Conservation (phyloP, 2,888 invertebrate species). For the Rugalucina vietnamica region DNA sequence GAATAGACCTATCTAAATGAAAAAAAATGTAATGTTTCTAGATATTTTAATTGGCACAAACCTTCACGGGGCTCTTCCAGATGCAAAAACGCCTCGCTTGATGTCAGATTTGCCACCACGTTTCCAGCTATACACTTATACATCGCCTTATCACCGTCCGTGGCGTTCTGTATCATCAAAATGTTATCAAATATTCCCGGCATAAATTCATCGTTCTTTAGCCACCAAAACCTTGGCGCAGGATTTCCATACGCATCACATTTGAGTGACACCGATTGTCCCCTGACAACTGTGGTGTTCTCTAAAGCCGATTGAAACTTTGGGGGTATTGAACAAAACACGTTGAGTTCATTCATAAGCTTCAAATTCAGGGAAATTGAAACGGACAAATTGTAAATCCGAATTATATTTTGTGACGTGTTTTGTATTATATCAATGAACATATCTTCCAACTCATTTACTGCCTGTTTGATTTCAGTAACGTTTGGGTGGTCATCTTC, state of each 20-base stretch:
- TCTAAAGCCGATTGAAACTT: neutral
- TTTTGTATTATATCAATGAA: constrained; percentile 26
- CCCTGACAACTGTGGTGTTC: constrained; percentile 25
- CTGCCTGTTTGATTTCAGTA: constrained; percentile 3
- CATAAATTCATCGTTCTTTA: constrained; percentile 21
- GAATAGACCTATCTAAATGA: too few species aligned
- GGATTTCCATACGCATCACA: constrained; percentile 41
- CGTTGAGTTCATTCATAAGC: constrained; percentile 1
- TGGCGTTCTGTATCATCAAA: constrained; percentile 6
- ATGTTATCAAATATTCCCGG: neutral
- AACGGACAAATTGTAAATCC: neutral
- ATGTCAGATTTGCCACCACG: constrained; percentile 46
- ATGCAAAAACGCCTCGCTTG: constrained; percentile 5
- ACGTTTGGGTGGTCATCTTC: constrained; percentile 31
- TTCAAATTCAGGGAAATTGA: constrained; percentile 7
- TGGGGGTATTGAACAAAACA: constrained; percentile 47
- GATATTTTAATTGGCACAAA: too few species aligned
- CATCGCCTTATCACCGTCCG: neutral
- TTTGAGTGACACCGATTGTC: constrained; percentile 1
- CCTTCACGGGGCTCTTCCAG: neutral
- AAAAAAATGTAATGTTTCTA: too few species aligned
- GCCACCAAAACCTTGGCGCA: constrained; percentile 34
- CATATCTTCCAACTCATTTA: constrained; percentile 24
- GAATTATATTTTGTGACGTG: neutral
- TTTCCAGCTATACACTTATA: constrained; percentile 50